A percentile compares a stretch with the other conserved stretches of the same genome.
Evolutionary conservation across 92 coral and sea anemone genomes (phyloP).

Genomic region (Anthopleura xanthogrammica): DNA sequence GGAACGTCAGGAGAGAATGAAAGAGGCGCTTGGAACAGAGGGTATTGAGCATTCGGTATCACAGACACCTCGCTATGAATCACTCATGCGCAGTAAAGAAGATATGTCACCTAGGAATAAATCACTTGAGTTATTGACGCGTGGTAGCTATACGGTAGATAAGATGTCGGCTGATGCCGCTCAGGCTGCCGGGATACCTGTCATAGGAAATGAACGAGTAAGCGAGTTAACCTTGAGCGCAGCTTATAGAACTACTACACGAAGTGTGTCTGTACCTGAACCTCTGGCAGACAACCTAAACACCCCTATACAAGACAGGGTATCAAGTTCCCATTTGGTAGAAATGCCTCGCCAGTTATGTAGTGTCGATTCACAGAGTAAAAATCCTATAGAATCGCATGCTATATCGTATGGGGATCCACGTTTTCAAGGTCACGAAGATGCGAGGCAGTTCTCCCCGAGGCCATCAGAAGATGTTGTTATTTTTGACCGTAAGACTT

Average conservation of each 20-base stretch:
- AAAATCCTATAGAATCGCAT: not conserved
- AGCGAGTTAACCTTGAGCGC: slow-evolving; percentile 3
- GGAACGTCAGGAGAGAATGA: slow-evolving; percentile 1
- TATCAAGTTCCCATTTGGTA: slow-evolving; percentile 15
- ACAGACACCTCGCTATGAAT: slow-evolving; percentile 28
- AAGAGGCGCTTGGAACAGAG: not conserved
- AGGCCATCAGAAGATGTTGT: slow-evolving; percentile 56
- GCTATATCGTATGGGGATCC: not conserved
- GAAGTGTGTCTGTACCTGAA: slow-evolving; percentile 35
- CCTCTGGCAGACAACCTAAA: not conserved
- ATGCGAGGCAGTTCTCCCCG: slow-evolving; percentile 20
- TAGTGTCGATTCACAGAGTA: not conserved
- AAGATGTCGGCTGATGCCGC: slow-evolving; percentile 87
- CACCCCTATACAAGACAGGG: slow-evolving; percentile 7
- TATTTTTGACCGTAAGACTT: slow-evolving; percentile 52
- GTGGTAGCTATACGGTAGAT: slow-evolving; percentile 91
- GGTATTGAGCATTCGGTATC: slow-evolving; percentile 3
- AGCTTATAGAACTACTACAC: slow-evolving; percentile 4
- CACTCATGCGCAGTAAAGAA: slow-evolving; percentile 21
- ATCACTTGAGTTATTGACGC: slow-evolving; percentile 55
- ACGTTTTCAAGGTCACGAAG: not conserved
- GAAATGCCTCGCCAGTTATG: not conserved
- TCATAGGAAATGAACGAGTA: slow-evolving; percentile 49
- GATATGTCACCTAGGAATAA: slow-evolving; percentile 35
- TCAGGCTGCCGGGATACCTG: slow-evolving; percentile 94